Evolutionary conservation across 2,797 vertebrate species (phyloP).

Genomic region (Tenualosa ilisha): DNA sequence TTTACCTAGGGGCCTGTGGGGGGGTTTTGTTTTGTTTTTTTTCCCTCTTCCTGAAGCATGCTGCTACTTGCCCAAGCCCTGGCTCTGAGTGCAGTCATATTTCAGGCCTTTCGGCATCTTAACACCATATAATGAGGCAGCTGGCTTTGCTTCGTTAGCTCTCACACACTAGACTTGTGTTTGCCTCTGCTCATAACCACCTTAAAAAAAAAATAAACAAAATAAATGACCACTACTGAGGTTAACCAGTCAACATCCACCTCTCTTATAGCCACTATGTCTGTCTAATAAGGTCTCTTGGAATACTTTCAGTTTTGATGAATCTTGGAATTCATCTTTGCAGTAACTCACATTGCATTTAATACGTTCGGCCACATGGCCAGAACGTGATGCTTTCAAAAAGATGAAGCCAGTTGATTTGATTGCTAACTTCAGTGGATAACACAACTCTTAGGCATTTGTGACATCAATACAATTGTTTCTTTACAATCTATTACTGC

Average conservation of each 20-base stretch:
- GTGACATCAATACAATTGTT: too few relatives aligned
- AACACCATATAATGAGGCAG: too few relatives aligned
- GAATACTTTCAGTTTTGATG: too few relatives aligned
- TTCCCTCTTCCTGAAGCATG: background rate
- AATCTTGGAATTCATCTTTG: too few relatives aligned
- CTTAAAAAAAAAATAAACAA: background rate
- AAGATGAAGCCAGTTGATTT: too few relatives aligned
- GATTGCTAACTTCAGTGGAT: too few relatives aligned
- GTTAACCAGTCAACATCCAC: background rate
- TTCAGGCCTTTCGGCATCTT: background rate
- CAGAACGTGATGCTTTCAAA: too few relatives aligned
- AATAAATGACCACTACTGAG: background rate
- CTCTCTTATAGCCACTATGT: background rate
- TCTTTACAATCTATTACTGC: too few relatives aligned
- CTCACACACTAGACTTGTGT: background rate
- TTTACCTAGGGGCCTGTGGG: background rate
- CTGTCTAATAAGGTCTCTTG: too few relatives aligned
- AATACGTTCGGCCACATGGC: too few relatives aligned
- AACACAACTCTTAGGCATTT: too few relatives aligned
- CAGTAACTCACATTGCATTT: too few relatives aligned
- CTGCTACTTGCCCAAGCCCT: background rate
- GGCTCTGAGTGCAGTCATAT: background rate
- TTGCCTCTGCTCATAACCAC: background rate
- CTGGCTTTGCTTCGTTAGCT: background rate
- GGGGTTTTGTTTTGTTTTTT: background rate